Base-by-base conservation (phyloP, 2,797 vertebrate species). In the Loriculus beryllinus region DNA sequence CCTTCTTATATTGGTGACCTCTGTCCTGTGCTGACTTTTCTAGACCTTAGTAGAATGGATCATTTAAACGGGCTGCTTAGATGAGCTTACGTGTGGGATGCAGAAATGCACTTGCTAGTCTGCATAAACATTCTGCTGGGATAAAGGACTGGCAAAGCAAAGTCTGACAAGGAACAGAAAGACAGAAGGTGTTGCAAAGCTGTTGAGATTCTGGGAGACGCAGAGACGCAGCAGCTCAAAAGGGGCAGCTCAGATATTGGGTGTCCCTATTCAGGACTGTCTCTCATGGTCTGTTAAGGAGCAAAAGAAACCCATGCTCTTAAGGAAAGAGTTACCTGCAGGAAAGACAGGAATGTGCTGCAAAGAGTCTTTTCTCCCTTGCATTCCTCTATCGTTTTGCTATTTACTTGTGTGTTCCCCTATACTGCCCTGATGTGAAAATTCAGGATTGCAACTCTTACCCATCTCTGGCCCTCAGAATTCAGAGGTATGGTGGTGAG, bases 1-100 rank as follows among this genome's bases (percentile, higher is more conserved):
- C 54, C 22, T 56, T 35, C 21, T 35, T 57, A 57, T 11, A 1
- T 8, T 25, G 33, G n/a, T 3, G 3, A 22, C 14, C 8, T 92
- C 33, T 60, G 3, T 57, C 8, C 7, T 40, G 20, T 33, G 26
- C 25, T 35, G 17, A 7, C 4, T 21, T 56, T 72, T 18, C 18
- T 21, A 29, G 33, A 12, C 37, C 17, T 35, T 10, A n/a, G 35
- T 60, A 68, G 88, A 87, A 70, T 18, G 2, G 35, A 19, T 60
- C 11, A 60, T 79, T 80, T 75, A 40, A 43, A 69, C 37, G 10
- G 28, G 5, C 42, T 67, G 15, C 12, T 70, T 63, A 40, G 40
- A 9, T 0, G 3, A 76, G 8, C 13, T 21, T 4, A 5, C 2
- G 3, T 29, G 15, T 42, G 22, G 9, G 14, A 65, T 28, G 8